Percentiles rank a stretch among this genome's conserved stretches.
These are phyloP conservation scores for Synergus japonicus DNA, from an alignment of 2,888 invertebrate species.

Conservation along the genomic window DNA sequence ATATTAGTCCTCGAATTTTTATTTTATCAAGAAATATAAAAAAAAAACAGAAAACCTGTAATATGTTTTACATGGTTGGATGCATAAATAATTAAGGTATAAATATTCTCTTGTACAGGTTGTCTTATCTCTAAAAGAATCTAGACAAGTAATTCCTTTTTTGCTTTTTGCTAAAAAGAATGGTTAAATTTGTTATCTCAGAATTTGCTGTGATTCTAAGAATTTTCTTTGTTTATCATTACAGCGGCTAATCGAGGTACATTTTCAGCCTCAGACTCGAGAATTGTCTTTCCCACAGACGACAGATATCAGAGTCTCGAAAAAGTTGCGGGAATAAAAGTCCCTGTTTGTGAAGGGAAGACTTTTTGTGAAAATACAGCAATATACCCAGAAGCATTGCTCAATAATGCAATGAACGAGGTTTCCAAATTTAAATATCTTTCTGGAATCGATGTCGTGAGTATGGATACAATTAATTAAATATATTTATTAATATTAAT, in stretches of 20 bases:
- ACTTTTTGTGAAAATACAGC: constrained; percentile 65
- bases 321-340: neutral
- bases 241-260: neutral
- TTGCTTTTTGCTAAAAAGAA: neutral
- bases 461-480: constrained; percentile 15
- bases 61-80: no score
- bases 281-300: constrained; percentile 66
- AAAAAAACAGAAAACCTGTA: neutral
- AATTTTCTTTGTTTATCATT: neutral
- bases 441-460: constrained; percentile 61
- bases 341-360: constrained; percentile 57
- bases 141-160: neutral
- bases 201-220: neutral
- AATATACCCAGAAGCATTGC: constrained; percentile 63
- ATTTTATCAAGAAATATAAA: neutral
- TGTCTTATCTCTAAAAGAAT: neutral
- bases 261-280: constrained; percentile 23
- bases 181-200: neutral
- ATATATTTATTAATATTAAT: neutral
- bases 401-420: constrained; percentile 58
- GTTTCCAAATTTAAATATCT: constrained; percentile 62
- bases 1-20: neutral
- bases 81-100: no score
- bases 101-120: no score
- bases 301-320: neutral